phyloP scores from a whole-genome alignment of 2,888 invertebrate species.

The Megastigmus dorsalis region DNA sequence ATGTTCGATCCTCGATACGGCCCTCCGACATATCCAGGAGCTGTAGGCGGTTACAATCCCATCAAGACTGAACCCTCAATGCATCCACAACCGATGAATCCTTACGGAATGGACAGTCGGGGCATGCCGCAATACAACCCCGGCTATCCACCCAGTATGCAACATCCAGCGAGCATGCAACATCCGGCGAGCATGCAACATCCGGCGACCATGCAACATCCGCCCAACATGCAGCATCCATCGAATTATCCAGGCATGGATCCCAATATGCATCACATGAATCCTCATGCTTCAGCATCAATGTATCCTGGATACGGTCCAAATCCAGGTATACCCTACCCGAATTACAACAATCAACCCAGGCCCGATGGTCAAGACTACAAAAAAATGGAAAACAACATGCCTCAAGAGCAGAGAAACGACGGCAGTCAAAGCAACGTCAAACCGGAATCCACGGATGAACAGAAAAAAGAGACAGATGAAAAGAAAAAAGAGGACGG shows the following conservation, averaged over 20 bases:
- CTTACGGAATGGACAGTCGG: conserved; percentile 52
- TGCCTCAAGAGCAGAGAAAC: not conserved
- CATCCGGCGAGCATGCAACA: conserved; percentile 7
- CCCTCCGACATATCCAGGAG: conserved; percentile 32
- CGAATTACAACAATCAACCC: conserved; percentile 57
- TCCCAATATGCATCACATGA: conserved; percentile 59
- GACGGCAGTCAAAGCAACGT: conserved; percentile 37
- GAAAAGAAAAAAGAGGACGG: conserved; percentile 58
- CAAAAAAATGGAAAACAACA: conserved; percentile 40
- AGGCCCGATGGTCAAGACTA: conserved; percentile 16
- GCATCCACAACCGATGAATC: conserved; percentile 39
- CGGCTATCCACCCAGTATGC: conserved; percentile 15
- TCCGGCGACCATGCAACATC: conserved; percentile 9
- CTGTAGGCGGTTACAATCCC: conserved; percentile 30
- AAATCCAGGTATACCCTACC: conserved; percentile 53
- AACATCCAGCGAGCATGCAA: conserved; percentile 16
- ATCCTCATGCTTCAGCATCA: conserved; percentile 58
- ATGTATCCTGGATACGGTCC: conserved; percentile 61
- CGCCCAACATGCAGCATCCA: conserved; percentile 13
- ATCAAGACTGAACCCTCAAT: conserved; percentile 45
- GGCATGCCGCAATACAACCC: conserved; percentile 39
- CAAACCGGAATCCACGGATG: conserved; percentile 66
- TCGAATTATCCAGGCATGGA: too few species aligned
- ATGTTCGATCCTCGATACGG: conserved; percentile 50
- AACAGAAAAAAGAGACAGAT: conserved; percentile 60